These are phyloP conservation scores for Irena cyanogastra DNA, from an alignment of 2,113 vertebrate genomes.

Conservation along the genomic window DNA sequence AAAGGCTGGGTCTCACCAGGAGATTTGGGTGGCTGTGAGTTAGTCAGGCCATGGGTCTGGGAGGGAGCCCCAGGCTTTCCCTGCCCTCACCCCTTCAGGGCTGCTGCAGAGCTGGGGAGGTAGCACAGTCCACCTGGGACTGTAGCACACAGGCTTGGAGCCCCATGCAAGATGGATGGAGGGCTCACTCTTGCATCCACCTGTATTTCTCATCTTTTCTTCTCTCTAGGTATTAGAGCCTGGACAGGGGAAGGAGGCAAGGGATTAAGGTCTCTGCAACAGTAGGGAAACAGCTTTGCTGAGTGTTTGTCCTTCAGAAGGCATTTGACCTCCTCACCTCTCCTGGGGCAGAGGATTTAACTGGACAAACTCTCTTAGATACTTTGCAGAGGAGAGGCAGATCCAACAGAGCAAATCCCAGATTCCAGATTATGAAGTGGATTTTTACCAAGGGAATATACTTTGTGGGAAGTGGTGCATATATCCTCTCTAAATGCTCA, in stretches of 20 bases:
- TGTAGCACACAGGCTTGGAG: not conserved
- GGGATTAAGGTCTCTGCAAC: not conserved
- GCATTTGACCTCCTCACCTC: not conserved
- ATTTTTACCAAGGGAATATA: not conserved
- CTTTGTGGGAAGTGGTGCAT: not conserved
- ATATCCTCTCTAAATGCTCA: not conserved
- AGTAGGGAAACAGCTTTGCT: not conserved
- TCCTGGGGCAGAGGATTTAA: not conserved
- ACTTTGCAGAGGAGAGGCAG: not conserved
- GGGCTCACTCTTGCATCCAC: not conserved
- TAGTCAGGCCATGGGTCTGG: not conserved
- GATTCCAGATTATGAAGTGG: not conserved
- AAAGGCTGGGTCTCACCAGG: not conserved
- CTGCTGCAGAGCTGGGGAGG: not conserved
- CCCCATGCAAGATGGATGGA: not conserved
- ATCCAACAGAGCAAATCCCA: not conserved
- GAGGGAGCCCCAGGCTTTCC: not conserved
- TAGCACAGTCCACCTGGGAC: not conserved
- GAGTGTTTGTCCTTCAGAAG: not conserved
- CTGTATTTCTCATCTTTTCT: not conserved
- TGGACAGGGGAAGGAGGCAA: not conserved
- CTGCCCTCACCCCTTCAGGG: not conserved
- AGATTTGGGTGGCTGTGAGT: not conserved
- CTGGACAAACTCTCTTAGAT: not conserved
- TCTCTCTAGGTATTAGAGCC: not conserved